phyloP scores from a whole-genome alignment of 2,797 vertebrate species.

The Microchirus variegatus region DNA sequence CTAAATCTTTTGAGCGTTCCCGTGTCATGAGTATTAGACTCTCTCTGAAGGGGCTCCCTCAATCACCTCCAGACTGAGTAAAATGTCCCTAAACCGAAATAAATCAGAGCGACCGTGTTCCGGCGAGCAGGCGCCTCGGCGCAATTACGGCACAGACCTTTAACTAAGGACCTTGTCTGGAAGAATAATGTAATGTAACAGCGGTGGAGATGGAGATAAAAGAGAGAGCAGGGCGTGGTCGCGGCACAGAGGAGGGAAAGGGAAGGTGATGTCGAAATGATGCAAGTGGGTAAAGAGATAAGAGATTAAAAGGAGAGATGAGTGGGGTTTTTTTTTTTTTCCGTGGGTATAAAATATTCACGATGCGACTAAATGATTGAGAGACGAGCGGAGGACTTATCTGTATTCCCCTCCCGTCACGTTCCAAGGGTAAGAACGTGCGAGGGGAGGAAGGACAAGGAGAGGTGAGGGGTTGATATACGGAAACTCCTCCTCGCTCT shows the following conservation, averaged over 20 bases:
- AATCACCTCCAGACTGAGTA: conserved; percentile 47
- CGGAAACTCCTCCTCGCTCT: conserved; percentile 18
- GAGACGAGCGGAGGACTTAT: conserved; percentile 25
- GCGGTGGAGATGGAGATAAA: conserved; percentile 30
- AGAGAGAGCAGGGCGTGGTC: conserved; percentile 43
- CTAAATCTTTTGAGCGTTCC: conserved; percentile 36
- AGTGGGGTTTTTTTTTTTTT: conserved; percentile 2
- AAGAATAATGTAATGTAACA: conserved; percentile 57
- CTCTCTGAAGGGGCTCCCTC: conserved; percentile 39
- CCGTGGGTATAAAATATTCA: conserved; percentile 50
- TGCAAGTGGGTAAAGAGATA: conserved; percentile 17
- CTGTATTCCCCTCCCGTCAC: conserved; percentile 38
- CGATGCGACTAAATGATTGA: conserved; percentile 34
- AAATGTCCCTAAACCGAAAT: conserved; percentile 49
- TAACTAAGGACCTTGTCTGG: conserved; percentile 54
- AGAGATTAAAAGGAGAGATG: conserved; percentile 33
- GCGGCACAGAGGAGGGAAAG: neutral
- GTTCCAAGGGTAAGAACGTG: conserved; percentile 19
- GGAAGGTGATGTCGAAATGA: conserved; percentile 21
- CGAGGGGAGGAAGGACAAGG: conserved; percentile 15
- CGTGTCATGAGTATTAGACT: conserved; percentile 32
- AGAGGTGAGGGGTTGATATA: conserved; percentile 47
- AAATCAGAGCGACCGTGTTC: conserved; percentile 56
- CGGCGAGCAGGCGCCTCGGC: conserved; percentile 42
- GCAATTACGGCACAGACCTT: conserved; percentile 49